phyloP scores from a whole-genome alignment of 64 coral and sea anemone species.

The Dendrophyllia cribrosa region DNA sequence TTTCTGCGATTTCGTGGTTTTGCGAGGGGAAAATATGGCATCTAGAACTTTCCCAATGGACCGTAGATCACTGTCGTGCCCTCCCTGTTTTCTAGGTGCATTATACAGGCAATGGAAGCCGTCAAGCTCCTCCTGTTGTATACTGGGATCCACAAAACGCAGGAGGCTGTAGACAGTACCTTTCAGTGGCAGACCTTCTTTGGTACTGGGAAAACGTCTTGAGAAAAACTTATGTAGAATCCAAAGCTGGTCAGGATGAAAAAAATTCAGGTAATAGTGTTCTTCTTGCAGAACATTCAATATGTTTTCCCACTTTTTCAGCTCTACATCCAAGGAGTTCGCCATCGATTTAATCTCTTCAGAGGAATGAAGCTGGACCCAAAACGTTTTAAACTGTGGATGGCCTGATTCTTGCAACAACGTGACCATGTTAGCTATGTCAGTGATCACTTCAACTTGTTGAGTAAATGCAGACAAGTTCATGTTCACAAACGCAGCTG shows the following conservation, averaged over 20 bases:
- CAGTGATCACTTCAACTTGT: slow-evolving; percentile 81
- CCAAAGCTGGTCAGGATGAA: slow-evolving; percentile 84
- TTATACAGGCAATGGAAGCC: slow-evolving; percentile 34
- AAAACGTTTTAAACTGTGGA: slow-evolving; percentile 48
- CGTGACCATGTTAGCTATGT: slow-evolving; percentile 43
- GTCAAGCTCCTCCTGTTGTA: slow-evolving; percentile 47
- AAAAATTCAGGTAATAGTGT: slow-evolving; percentile 83
- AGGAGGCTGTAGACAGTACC: slow-evolving; percentile 58
- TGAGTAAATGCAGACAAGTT: slow-evolving; percentile 54
- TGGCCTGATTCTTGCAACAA: slow-evolving; percentile 70
- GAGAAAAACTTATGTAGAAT: slow-evolving; percentile 33
- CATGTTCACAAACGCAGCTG: neutral
- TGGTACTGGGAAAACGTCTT: neutral
- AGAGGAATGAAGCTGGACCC: slow-evolving; percentile 38
- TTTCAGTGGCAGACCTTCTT: neutral
- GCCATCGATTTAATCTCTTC: slow-evolving; percentile 58
- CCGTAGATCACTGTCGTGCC: slow-evolving; percentile 34
- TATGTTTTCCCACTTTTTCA: slow-evolving; percentile 49
- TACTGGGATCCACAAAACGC: slow-evolving; percentile 60
- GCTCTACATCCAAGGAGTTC: neutral
- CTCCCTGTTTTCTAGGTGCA: slow-evolving; percentile 30
- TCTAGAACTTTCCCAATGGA: slow-evolving; percentile 60
- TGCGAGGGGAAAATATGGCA: slow-evolving; percentile 43
- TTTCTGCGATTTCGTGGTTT: neutral
- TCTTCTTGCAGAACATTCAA: slow-evolving; percentile 51